Conservation (phyloP, 2,888 invertebrate species). For the Argyresthia goedartella region DNA sequence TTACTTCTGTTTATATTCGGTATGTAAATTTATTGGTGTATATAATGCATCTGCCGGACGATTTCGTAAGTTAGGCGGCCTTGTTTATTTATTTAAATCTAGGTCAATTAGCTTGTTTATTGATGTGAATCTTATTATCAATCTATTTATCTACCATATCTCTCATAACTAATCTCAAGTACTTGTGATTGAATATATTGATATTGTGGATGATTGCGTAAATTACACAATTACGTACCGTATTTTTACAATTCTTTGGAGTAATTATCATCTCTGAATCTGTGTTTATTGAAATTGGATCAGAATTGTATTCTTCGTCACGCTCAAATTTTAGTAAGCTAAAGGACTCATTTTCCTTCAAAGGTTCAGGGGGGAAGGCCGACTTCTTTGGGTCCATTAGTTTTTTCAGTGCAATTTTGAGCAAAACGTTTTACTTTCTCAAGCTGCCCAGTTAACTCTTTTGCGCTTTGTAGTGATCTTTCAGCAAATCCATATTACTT, state of each 20-base stretch:
- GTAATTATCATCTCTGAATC: slow-evolving; percentile 61
- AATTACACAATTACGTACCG: slow-evolving; percentile 22
- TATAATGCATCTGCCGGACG: no score
- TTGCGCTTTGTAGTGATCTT: not conserved
- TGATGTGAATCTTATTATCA: no score
- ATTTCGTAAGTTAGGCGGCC: no score
- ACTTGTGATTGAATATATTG: no score
- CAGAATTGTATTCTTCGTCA: not conserved
- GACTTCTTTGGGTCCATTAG: slow-evolving; percentile 2
- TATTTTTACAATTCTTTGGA: slow-evolving; percentile 46
- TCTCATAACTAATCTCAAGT: no score
- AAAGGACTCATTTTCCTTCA: not conserved
- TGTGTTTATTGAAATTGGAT: slow-evolving; percentile 14
- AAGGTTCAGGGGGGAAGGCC: not conserved
- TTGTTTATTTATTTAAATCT: no score
- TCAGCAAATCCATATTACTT: no score
- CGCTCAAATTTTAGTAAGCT: not conserved
- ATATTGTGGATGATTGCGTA: no score
- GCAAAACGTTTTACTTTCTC: not conserved
- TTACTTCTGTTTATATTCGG: not conserved
- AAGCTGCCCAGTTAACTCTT: not conserved
- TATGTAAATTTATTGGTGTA: not conserved
- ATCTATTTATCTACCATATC: no score
- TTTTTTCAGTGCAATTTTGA: not conserved
- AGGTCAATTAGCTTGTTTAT: no score